Percentiles rank a stretch among this genome's conserved stretches.
Conservation (phyloP, 2,113 vertebrate species). For the Mastomys natalensis region DNA sequence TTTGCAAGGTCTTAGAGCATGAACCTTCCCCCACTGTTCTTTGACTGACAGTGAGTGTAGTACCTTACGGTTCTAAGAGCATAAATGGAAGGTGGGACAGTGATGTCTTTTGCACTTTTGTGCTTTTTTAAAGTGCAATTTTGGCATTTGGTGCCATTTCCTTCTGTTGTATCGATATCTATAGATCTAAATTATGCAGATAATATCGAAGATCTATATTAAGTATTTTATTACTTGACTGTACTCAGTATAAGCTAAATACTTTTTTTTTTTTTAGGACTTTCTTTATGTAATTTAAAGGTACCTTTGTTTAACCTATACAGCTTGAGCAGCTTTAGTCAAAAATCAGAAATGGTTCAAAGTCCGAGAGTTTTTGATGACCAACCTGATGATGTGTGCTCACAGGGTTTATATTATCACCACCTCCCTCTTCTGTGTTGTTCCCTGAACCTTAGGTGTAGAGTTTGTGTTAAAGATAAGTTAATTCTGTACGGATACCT, state of each 20-base stretch:
- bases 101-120: not conserved
- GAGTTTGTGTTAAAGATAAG: not conserved
- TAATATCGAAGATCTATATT: not conserved
- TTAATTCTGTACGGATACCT: too few relatives aligned
- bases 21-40: not conserved
- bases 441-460: not conserved
- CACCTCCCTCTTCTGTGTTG: not conserved
- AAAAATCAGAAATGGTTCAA: not conserved
- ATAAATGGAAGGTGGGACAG: not conserved
- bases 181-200: not conserved
- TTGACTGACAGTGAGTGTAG: not conserved
- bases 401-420: not conserved
- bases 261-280: conserved; percentile 20
- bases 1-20: not conserved
- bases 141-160: not conserved
- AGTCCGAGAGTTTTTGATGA: not conserved
- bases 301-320: not conserved
- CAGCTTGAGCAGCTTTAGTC: not conserved
- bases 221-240: not conserved
- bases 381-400: not conserved
- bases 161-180: not conserved
- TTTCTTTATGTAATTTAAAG: not conserved
- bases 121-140: not conserved
- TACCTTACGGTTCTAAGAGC: not conserved
- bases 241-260: not conserved